Base-by-base conservation (phyloP, 2,888 invertebrate genomes). In the Anaspis maculata region DNA sequence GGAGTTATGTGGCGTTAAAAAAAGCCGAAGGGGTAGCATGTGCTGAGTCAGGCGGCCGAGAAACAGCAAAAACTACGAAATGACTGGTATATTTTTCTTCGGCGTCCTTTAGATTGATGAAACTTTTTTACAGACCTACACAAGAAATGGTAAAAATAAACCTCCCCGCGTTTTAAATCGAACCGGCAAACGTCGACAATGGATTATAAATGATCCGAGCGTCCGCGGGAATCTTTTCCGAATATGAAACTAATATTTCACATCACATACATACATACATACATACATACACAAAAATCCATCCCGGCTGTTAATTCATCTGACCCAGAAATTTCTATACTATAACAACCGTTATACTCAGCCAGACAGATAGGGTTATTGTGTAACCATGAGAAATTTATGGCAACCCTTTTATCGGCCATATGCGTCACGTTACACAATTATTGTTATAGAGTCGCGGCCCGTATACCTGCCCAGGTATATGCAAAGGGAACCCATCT, bases 1-100 rank as follows among this genome's bases (percentile, higher is more conserved):
- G 55, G 48, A 59, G 57, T 57, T 61, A 59, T 58, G 60, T 59
- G 56, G 60, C 59, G 59, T 55, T 27, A 11, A 35, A 58, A 58
- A 59, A 59, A 57, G 54, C 54, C 42, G 48, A 47, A 50, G 56
- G 59, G 61, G 59, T 57, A 51, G 58, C 56, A 56, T 57, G 53
- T 63, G 64, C 64, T 63, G 64, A 62, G 60, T 64, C 64, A 62
- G 62, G 37, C 48, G 49, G 46, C 28, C 49, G 51, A 40, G 40
- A 53, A 44, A 47, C 13, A 47, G 50, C 44, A 60, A 59, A 60
- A 61, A 57, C 52, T 54, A 57, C 51, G 54, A 25, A 56, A 59
- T 64, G 63, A 64, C 61, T 63, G 57, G 57, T 51, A 46, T 56
- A 57, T 60, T 61, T 56, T 54, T 50, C 51, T 55, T 48, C 39